Conservation (phyloP, 2,888 invertebrate genomes). For the Drosophila nigricruria region DNA sequence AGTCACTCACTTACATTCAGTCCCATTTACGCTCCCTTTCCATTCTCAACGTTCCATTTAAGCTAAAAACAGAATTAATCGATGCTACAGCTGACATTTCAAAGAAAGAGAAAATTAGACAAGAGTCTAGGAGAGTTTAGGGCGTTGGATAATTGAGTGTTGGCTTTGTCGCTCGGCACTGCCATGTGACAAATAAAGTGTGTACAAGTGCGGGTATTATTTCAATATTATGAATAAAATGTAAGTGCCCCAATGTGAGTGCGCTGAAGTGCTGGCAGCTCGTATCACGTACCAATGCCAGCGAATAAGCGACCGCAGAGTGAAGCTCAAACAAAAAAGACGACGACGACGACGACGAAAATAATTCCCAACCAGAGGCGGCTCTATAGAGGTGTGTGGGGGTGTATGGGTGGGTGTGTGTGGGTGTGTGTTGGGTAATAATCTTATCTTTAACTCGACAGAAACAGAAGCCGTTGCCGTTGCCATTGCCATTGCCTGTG, state of each 20-base stretch:
- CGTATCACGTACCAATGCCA: slow-evolving; percentile 35
- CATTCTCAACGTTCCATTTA: not conserved
- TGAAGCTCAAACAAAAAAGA: slow-evolving; percentile 32
- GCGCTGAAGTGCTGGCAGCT: slow-evolving; percentile 39
- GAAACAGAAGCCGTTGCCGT: slow-evolving; percentile 56
- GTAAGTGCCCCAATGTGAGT: slow-evolving; percentile 48
- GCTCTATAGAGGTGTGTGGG: not conserved
- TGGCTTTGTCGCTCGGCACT: slow-evolving; percentile 14
- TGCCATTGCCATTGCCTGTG: slow-evolving; percentile 30
- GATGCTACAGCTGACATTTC: slow-evolving; percentile 1
- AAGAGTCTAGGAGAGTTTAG: not conserved
- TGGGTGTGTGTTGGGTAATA: slow-evolving; percentile 62
- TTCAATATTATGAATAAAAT: slow-evolving; percentile 62
- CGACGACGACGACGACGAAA: slow-evolving; percentile 43
- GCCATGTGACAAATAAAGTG: slow-evolving; percentile 17
- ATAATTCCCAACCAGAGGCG: slow-evolving; percentile 52
- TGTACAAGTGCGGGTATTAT: slow-evolving; percentile 50
- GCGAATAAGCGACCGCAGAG: slow-evolving; percentile 43
- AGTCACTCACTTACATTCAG: not conserved
- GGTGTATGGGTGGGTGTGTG: slow-evolving; percentile 13
- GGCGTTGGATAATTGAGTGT: slow-evolving; percentile 17
- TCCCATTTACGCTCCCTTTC: not conserved
- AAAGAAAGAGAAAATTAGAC: not conserved
- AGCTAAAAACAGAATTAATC: slow-evolving; percentile 1
- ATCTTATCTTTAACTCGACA: slow-evolving; percentile 70